Conservation (phyloP, 1,140 invertebrate genomes). For the Dinoponera quadriceps region DNA sequence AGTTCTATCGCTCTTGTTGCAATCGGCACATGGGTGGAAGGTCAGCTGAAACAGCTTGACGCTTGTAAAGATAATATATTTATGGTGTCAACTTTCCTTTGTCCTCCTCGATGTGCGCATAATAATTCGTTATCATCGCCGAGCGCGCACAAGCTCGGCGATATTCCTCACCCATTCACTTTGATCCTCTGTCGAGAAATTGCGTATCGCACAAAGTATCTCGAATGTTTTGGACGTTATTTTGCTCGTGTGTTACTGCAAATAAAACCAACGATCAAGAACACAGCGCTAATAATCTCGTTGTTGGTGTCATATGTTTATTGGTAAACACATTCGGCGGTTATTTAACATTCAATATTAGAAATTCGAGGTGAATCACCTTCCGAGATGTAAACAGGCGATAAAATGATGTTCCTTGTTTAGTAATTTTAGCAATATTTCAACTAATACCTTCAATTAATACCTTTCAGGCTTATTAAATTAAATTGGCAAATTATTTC, state of each 20-base stretch:
- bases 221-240: not conserved
- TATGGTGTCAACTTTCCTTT: slow-evolving; percentile 35
- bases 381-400: too few species aligned
- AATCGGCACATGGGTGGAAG: slow-evolving; percentile 29
- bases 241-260: not conserved
- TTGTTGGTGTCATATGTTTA: too few species aligned
- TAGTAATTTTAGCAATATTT: too few species aligned
- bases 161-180: slow-evolving; percentile 2
- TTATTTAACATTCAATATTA: not conserved
- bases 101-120: not conserved
- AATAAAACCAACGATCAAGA: not conserved
- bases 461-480: too few species aligned
- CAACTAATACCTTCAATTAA: too few species aligned
- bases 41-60: slow-evolving; percentile 21
- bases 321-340: not conserved
- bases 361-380: too few species aligned
- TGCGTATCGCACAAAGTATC: slow-evolving; percentile 19
- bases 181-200: not conserved
- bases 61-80: slow-evolving; percentile 23
- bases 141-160: not conserved
- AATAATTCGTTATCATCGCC: not conserved
- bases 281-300: not conserved
- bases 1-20: slow-evolving; percentile 24
- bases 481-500: too few species aligned
- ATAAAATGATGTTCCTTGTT: too few species aligned